Conservation (phyloP, 2,888 invertebrate genomes). For the Drosophila koepferae region DNA sequence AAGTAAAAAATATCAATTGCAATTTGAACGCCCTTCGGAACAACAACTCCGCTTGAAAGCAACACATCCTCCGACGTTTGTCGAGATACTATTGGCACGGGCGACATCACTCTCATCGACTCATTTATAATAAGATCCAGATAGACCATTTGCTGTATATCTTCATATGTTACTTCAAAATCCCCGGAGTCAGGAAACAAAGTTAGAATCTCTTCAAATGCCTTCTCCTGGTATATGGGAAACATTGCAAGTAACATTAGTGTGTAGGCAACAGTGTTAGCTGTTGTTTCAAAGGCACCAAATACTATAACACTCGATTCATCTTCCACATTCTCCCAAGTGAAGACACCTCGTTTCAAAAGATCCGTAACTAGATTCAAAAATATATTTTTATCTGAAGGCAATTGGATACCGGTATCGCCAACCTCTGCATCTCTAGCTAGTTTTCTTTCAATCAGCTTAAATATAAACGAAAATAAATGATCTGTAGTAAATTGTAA, state of each 20-base stretch:
- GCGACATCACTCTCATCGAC: constrained; percentile 81
- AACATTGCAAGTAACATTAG: constrained; percentile 81
- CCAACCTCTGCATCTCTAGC: constrained; percentile 33
- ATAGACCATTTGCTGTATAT: constrained; percentile 80
- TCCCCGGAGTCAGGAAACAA: constrained; percentile 70
- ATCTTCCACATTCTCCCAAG: constrained; percentile 76
- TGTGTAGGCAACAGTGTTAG: constrained; percentile 75
- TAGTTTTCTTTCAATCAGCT: constrained; percentile 72
- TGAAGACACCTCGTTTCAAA: constrained; percentile 71
- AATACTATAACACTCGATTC: constrained; percentile 82
- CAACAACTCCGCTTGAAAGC: constrained; percentile 74
- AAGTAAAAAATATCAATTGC: constrained; percentile 82
- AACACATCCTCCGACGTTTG: constrained; percentile 69
- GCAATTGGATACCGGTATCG: neutral
- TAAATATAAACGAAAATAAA: neutral
- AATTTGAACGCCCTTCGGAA: constrained; percentile 82
- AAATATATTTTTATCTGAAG: constrained; percentile 61
- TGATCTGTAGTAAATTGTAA: accelerated
- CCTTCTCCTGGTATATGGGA: constrained; percentile 80
- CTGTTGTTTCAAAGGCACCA: constrained; percentile 84
- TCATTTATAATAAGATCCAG: constrained; percentile 83
- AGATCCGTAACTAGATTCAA: constrained; percentile 79
- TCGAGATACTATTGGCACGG: constrained; percentile 81
- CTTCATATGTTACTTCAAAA: constrained; percentile 73
- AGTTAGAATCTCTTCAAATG: constrained; percentile 76